These are phyloP conservation scores for Pyrrhura leucotis DNA, from an alignment of 2,797 vertebrate species.

Conservation along the genomic window DNA sequence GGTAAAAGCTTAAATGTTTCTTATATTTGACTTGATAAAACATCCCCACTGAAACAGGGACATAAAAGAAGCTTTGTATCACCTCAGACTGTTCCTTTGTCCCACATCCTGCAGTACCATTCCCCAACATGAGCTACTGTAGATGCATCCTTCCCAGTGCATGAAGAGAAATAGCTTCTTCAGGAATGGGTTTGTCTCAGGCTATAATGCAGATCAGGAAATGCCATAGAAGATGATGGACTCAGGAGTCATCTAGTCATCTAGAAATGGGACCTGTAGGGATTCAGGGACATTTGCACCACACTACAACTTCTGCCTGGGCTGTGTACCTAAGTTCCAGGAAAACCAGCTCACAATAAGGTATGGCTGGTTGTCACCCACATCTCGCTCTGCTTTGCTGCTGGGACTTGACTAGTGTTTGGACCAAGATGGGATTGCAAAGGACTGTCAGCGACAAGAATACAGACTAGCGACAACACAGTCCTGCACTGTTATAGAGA, in stretches of 20 bases:
- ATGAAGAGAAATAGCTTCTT: neutral
- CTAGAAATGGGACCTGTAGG: neutral
- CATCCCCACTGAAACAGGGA: neutral
- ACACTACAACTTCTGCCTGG: neutral
- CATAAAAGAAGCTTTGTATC: neutral
- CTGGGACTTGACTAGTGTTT: neutral
- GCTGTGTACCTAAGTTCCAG: neutral
- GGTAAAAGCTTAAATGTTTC: neutral
- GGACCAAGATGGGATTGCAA: neutral
- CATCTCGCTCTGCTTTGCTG: neutral
- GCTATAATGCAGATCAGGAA: neutral
- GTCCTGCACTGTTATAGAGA: too few species aligned
- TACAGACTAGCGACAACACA: neutral
- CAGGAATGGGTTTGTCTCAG: neutral
- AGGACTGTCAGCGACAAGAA: neutral
- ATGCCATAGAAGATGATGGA: neutral
- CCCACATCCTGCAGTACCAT: neutral
- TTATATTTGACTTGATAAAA: neutral
- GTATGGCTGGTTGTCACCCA: neutral
- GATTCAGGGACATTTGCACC: neutral
- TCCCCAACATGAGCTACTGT: neutral
- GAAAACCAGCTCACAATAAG: neutral
- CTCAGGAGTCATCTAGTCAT: neutral
- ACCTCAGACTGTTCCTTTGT: neutral
- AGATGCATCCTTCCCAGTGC: neutral